Evolutionary conservation across 2,797 vertebrate species (phyloP).

Genomic region (Setipinna tenuifilis): DNA sequence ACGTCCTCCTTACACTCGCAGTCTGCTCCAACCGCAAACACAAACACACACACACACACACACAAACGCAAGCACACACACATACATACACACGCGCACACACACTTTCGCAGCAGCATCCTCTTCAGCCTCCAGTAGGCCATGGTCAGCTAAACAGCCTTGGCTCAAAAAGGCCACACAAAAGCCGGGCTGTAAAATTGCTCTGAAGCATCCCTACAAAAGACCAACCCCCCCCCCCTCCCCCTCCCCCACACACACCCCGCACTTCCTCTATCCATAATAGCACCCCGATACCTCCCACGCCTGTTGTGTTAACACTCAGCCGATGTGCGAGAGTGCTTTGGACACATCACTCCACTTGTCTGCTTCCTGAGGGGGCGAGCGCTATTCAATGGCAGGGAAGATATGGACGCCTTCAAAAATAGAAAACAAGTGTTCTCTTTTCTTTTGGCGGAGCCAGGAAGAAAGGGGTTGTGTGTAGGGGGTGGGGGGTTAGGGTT

Average conservation of each 20-base stretch:
- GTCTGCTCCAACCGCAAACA: background rate
- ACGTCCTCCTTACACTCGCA: background rate
- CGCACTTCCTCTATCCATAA: background rate
- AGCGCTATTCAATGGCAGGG: conserved; percentile 29
- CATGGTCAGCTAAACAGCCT: background rate
- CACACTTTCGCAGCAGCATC: background rate
- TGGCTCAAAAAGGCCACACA: background rate
- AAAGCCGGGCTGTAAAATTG: background rate
- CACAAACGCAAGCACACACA: background rate
- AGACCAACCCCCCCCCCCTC: background rate
- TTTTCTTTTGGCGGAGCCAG: background rate
- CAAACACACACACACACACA: too few species aligned
- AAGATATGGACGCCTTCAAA: conserved; percentile 33
- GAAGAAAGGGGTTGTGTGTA: background rate
- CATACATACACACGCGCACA: background rate
- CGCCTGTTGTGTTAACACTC: background rate
- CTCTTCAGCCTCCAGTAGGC: background rate
- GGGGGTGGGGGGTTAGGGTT: background rate
- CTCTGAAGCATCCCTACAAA: background rate
- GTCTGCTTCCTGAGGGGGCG: conserved; percentile 25
- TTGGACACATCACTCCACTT: background rate
- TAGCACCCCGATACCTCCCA: background rate
- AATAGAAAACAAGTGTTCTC: conserved; percentile 34
- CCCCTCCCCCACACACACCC: too few species aligned
- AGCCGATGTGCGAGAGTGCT: background rate